Base-by-base conservation (phyloP, 2,888 invertebrate genomes). In the Nezara viridula region DNA sequence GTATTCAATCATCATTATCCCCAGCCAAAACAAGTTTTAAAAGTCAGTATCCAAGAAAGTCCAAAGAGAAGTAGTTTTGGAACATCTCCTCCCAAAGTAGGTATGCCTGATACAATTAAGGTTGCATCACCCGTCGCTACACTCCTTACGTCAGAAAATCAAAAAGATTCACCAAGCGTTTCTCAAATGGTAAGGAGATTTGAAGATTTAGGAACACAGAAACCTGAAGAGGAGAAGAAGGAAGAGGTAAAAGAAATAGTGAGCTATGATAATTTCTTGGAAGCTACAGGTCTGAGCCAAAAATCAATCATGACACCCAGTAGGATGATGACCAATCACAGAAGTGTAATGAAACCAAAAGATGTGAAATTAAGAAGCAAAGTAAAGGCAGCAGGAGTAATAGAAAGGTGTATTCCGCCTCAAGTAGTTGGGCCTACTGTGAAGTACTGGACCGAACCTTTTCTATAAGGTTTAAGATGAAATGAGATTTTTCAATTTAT, bases 241-340 rank as follows among this genome's bases (percentile, higher is more conserved):
- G 91, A 91, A 52, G 89, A 91, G 37, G 90, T 89, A 40, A 19
- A 86, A 85, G 73, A 88, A 44, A 50, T 49, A 60, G 90, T 90
- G 60, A 90, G 90, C 88, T 96, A 96, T 92, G 96, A 96, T 93
- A 95, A 96, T 92, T 96, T 96, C 92, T 93, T 96, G 88, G 96
- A 96, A 92, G 95, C 96, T 37, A 96, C 96, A 88, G 96, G 96
- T 89, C 94, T 96, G 90, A 96, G 96, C 93, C 96, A 96, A 91
- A 96, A 96, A 93, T 96, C 96, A 85, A 95, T 96, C 92, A 94
- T 95, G 91, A 95, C 95, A 19, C 95, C 95, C 0, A 94, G 95
- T 81, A 93, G 96, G 91, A 94, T 96, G 89, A 94, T 96, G 88
- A 96, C 95, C 92, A 96, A 96, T 92, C 96, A 96, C 92, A 96